Evolutionary conservation across 2,888 invertebrate genomes (phyloP), one percentile per base, ranked within the genome.

Genomic region (Tiliacea aurago): DNA sequence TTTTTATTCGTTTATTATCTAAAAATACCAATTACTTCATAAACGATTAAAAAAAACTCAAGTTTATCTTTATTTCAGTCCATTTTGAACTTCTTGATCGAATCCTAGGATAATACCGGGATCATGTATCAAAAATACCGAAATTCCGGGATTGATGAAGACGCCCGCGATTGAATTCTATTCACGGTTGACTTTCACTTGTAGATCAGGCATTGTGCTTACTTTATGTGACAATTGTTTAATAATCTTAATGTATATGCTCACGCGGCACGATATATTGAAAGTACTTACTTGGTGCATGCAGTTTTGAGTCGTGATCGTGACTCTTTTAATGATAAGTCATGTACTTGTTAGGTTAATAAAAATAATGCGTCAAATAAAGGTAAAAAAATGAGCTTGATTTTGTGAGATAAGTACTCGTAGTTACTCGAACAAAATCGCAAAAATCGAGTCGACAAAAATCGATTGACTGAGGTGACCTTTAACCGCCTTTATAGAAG

Each of bases 151-250:
- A 49, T 20, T 49, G n/a, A 37, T 37, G 37, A 37, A 37, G 37
- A 37, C 37, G 37, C 37, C 37, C 37, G 37, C 37, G 37, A 37
- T 6, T 5, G 2, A 4, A 28, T 28, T 37, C 37, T 37, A 37
- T 55, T 51, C 56, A 67, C 11, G n/a, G 10, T 41, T 23, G 15
- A 23, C 76, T 80, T 75, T 75, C 67, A 45, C 67, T 78, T 33
- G 3, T n/a, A 78, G 41, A 71, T 71, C 45, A 71, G 23, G 4
- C 47, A 28, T 33, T 33, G 15, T 15, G 11, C 18, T 53, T 37
- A 45, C 15, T 28, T 13, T 75, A 28, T 4, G 13, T n/a, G 65
- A 53, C 63, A 45, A 33, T 73, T 43, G 28, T 47, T 10, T 41
- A 49, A 37, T 61, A 6, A 62, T 45, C 5, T 37, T 18, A 28